phyloP scores from a whole-genome alignment of 2,797 vertebrate species.

The Platalea minor region DNA sequence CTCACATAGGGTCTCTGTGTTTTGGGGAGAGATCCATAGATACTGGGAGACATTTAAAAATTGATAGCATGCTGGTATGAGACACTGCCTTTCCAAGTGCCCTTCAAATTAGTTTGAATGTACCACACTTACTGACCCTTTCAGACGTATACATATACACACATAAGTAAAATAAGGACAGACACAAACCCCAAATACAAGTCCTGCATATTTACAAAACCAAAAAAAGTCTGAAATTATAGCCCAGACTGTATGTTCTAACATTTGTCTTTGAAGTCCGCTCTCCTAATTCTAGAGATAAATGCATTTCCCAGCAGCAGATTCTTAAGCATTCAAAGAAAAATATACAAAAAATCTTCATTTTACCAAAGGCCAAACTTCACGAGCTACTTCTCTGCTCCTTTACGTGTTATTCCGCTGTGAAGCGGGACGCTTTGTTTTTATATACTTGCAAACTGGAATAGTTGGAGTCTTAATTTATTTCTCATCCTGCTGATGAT shows the following conservation, averaged over 20 bases:
- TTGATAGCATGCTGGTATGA: not conserved
- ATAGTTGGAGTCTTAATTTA: not conserved
- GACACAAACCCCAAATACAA: not conserved
- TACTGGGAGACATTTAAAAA: not conserved
- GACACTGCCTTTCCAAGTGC: not conserved
- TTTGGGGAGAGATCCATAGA: not conserved
- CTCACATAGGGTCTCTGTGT: not conserved
- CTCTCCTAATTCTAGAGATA: not conserved
- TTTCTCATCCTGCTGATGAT: conserved; percentile 47
- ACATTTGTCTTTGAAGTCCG: not conserved
- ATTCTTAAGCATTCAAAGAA: not conserved
- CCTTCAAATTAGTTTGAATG: not conserved
- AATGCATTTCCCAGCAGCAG: conserved; percentile 1
- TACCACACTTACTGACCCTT: not conserved
- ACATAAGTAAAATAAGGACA: not conserved
- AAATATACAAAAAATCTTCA: not conserved
- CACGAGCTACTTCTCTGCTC: not conserved
- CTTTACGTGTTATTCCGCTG: not conserved
- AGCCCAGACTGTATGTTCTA: not conserved
- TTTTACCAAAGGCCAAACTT: not conserved
- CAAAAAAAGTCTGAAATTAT: not conserved
- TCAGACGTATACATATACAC: not conserved
- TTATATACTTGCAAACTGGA: not conserved
- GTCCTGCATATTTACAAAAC: not conserved
- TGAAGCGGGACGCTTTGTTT: not conserved